These are phyloP conservation scores for Torymus texanus DNA, from an alignment of 2,888 invertebrate species.

Conservation along the genomic window DNA sequence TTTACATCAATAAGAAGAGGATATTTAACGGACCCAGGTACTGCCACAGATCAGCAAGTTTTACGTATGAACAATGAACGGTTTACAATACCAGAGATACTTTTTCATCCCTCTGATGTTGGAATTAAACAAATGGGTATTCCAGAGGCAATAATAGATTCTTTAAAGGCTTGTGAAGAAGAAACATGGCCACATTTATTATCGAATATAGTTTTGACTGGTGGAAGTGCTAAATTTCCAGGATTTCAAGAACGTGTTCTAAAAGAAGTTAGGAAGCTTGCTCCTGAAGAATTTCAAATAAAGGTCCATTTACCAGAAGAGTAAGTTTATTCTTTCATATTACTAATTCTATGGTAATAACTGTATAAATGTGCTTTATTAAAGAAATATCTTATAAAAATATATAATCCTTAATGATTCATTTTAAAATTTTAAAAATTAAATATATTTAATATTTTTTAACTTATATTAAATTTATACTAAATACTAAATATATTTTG, in stretches of 20 bases:
- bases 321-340: conserved; percentile 74
- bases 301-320: conserved; percentile 83
- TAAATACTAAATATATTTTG: no score
- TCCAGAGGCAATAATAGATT: conserved; percentile 89
- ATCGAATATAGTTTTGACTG: conserved; percentile 89
- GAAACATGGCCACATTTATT: conserved; percentile 86
- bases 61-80: conserved; percentile 94
- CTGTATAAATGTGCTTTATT: neutral
- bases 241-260: conserved; percentile 89
- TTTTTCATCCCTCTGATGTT: conserved; percentile 96
- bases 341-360: conserved; percentile 2
- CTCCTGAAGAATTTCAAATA: conserved; percentile 87
- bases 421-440: conserved; percentile 22
- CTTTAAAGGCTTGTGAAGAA: conserved; percentile 84
- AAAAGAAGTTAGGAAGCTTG: conserved; percentile 86
- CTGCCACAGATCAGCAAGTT: conserved; percentile 82
- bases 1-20: conserved; percentile 93
- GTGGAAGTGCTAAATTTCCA: conserved; percentile 87
- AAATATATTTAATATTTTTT: conserved; percentile 61
- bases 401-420: conserved; percentile 11
- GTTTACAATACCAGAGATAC: conserved; percentile 94
- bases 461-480: no score
- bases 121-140: conserved; percentile 95
- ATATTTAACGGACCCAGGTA: conserved; percentile 77
- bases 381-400: neutral